A percentile compares a stretch with the other conserved stretches of the same genome.
Evolutionary conservation across 2,888 invertebrate species (phyloP).

Genomic region (Standfussiana lucernea): DNA sequence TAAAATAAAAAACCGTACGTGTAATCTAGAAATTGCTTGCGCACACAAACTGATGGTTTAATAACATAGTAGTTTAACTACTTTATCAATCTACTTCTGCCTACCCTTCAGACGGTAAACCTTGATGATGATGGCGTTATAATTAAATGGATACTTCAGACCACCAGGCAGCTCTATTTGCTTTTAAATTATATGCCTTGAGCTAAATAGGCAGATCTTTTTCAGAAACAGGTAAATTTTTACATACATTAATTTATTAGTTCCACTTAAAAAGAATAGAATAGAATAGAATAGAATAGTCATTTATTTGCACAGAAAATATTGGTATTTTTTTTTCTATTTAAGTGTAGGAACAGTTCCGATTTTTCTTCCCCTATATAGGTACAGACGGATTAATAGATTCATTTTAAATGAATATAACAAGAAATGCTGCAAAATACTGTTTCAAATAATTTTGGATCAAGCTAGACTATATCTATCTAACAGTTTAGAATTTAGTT

Average conservation of each 20-base stretch:
- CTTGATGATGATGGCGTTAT: slow-evolving; percentile 67
- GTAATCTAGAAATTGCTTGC: slow-evolving; percentile 25
- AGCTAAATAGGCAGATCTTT: not conserved
- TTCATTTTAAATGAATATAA: not conserved
- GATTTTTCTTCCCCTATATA: not conserved
- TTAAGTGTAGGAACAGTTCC: no score
- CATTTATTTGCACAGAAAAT: no score
- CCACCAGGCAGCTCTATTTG: slow-evolving; percentile 62
- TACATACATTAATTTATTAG: not conserved
- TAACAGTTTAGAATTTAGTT: not conserved
- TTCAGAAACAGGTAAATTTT: not conserved
- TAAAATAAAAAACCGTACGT: not conserved
- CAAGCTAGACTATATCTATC: not conserved
- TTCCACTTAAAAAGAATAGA: no score
- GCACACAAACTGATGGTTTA: slow-evolving; percentile 42
- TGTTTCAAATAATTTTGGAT: not conserved
- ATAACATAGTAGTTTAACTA: slow-evolving; percentile 49
- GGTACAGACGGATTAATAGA: not conserved
- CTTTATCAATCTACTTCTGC: slow-evolving; percentile 55
- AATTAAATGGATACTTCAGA: slow-evolving; percentile 61
- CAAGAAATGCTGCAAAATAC: not conserved
- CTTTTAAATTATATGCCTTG: slow-evolving; percentile 21
- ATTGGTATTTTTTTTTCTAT: no score
- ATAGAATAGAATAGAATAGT: no score
- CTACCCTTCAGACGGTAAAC: slow-evolving; percentile 19